A percentile compares a stretch with the other conserved stretches of the same genome.
Evolutionary conservation across 2,797 vertebrate species (phyloP).

Genomic region (Microchirus variegatus): DNA sequence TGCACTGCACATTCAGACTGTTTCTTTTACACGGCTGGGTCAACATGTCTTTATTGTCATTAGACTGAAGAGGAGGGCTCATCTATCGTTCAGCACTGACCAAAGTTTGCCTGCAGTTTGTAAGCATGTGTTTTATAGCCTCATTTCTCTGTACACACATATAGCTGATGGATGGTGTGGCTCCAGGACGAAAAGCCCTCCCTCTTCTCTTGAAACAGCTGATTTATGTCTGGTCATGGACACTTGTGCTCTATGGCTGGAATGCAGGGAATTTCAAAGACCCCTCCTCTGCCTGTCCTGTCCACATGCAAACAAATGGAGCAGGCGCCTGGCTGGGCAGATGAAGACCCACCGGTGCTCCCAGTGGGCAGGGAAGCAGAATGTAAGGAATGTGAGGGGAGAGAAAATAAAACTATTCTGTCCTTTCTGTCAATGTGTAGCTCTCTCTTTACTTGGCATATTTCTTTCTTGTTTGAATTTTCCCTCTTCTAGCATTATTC

Average conservation of each 20-base stretch:
- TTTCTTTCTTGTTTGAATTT: slow-evolving; percentile 12
- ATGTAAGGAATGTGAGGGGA: slow-evolving; percentile 78
- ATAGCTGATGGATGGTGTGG: slow-evolving; percentile 29
- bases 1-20: slow-evolving; percentile 32
- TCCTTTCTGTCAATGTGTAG: slow-evolving; percentile 32
- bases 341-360: slow-evolving; percentile 73
- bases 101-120: slow-evolving; percentile 56
- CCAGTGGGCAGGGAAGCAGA: slow-evolving; percentile 72
- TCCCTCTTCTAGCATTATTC: not conserved
- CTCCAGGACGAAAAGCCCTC: slow-evolving; percentile 31
- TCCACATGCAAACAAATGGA: slow-evolving; percentile 76
- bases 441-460: not conserved
- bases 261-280: slow-evolving; percentile 81
- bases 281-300: slow-evolving; percentile 70
- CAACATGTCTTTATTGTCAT: slow-evolving; percentile 52
- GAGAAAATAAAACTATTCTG: slow-evolving; percentile 61
- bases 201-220: slow-evolving; percentile 71
- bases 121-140: slow-evolving; percentile 60
- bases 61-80: slow-evolving; percentile 24
- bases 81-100: slow-evolving; percentile 44
- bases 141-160: slow-evolving; percentile 19
- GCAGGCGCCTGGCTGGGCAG: slow-evolving; percentile 71
- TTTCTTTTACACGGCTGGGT: slow-evolving; percentile 32
- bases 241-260: slow-evolving; percentile 78
- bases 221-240: slow-evolving; percentile 82